Base-by-base conservation (phyloP, 2,888 invertebrate genomes). In the Mamestra brassicae region DNA sequence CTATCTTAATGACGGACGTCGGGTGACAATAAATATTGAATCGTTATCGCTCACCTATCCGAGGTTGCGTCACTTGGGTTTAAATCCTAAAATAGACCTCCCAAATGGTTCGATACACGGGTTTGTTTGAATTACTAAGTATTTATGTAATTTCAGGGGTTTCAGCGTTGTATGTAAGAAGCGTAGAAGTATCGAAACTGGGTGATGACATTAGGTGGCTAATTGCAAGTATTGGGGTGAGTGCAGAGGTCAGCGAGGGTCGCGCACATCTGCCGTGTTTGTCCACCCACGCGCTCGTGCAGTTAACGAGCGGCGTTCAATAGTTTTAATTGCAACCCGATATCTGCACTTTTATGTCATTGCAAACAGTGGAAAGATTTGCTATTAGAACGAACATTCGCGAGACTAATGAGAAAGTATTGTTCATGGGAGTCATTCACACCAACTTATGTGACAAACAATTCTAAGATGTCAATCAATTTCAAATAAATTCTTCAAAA, bases 1-100 rank as follows among this genome's bases (percentile, higher is more conserved):
- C 96, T 96, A 96, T 96, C 96, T 96, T 96, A 96, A 96, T 96
- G 96, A 96, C 95, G 91, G 92, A 94, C 96, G 93, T 93, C 93
- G 93, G 94, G 93, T 94, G 94, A 96, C 96, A 96, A 96, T 96
- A 96, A 96, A 96, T 96, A 96, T 96, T 93, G 95, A 92, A 94
- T 92, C 93, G 94, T 96, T 96, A 96, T 96, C 96, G 92, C 91
- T 91, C 90, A 91, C 92, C 94, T 95, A 95, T 94, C 90, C 92
- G 89, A 88, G 88, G 91, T 92, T 92, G 92, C 93, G 94, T 94
- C 95, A 94, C 90, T 87, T 89, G 90, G 88, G 89, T 90, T 92
- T 91, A 92, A 90, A 90, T 93, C 92, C 93, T 93, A 91, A 93
- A 94, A 93, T 92, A 94, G 95, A 96, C 95, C 95, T 90, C 95